A percentile compares a stretch with the other conserved stretches of the same genome.
These are phyloP conservation scores for Hippopotamyrus pictus DNA, from an alignment of 2,797 vertebrate species.

Conservation along the genomic window DNA sequence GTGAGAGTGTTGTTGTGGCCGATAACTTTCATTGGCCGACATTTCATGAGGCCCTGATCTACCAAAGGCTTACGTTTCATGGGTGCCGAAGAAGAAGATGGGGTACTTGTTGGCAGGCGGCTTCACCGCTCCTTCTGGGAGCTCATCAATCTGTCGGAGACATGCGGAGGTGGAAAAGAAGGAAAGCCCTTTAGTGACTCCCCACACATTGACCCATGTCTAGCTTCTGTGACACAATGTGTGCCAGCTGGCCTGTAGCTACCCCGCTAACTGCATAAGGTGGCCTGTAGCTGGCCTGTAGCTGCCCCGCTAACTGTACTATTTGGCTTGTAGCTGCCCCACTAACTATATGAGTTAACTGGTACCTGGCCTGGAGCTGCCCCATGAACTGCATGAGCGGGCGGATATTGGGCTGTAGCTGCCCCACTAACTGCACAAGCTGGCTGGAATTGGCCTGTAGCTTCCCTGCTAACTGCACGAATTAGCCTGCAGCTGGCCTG, in stretches of 20 bases:
- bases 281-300: neutral
- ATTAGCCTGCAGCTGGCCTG: neutral
- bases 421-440: neutral
- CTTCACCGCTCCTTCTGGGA: slow-evolving; percentile 96
- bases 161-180: slow-evolving; percentile 21
- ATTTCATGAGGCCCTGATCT: neutral
- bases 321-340: neutral
- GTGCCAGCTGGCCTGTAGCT: neutral
- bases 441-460: neutral
- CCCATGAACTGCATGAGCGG: neutral
- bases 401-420: neutral
- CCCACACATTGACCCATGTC: neutral
- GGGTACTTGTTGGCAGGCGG: slow-evolving; percentile 96
- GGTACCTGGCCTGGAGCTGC: neutral
- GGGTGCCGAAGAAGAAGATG: slow-evolving; percentile 97
- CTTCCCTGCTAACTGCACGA: neutral
- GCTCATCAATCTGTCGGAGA: slow-evolving; percentile 84
- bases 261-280: neutral
- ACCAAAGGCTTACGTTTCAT: slow-evolving; percentile 81
- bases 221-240: neutral
- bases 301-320: neutral
- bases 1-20: neutral
- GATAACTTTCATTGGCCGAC: neutral
- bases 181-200: neutral
- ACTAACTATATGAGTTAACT: neutral